Base-by-base conservation (phyloP, 2,888 invertebrate genomes). In the Stenolophus ochropezus region DNA sequence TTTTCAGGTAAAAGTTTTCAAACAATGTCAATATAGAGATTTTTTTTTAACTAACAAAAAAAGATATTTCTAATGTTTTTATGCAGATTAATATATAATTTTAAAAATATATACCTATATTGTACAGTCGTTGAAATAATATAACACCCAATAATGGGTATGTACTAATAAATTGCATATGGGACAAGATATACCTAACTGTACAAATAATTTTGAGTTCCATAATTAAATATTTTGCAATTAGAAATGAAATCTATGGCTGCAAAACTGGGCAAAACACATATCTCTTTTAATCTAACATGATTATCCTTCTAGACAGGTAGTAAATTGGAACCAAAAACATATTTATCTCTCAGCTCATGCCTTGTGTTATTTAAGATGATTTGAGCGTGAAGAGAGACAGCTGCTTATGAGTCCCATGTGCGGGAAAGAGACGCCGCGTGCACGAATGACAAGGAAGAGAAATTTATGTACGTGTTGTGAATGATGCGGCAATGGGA, bases 401-500 rank as follows among this genome's bases (percentile, higher is more conserved):
- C 61, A 25, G 2, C 33, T 42, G 14, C 25, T 0, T 14, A 1
- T 23, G 23, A n/a, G 1, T n/a, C 23, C 1, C 2, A 1, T 14
- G 14, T 5, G 25, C 14, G 2, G 3, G 25, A 61, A 14, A 33
- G 33, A 69, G 69, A 79, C 69, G 53, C 69, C 27, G 27, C 33
- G 53, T 79, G 33, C 23, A 33, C 11, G 71, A 53, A 51, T 53
- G 79, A 79, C 79, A 79, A 71, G 53, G n/a, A 69, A 79, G 79
- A 53, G 49, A 79, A 79, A 71, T 79, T 79, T 79, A 79, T 79
- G 69, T 79, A 69, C 79, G 18, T 79, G 69, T 79, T 79, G 79
- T 71, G 79, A 79, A 79, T 51, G 69, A 51, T 49, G 53, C 49
- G 79, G 69, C 49, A 79, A 79, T 79, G 79, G 51, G 53, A 53